These are phyloP conservation scores for Euplexia lucipara DNA, from an alignment of 2,888 invertebrate species.

Conservation along the genomic window DNA sequence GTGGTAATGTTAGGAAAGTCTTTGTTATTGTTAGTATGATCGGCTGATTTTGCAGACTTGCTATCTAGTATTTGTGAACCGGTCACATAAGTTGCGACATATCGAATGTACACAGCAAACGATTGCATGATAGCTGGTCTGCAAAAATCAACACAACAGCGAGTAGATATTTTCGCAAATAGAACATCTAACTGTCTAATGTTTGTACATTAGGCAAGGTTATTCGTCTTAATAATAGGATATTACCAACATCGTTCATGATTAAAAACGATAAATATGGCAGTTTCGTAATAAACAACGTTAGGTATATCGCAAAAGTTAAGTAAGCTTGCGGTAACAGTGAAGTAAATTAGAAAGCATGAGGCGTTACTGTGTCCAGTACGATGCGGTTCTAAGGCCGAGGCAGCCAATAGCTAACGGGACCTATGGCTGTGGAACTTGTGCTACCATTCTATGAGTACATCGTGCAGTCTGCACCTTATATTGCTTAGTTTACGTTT, in stretches of 20 bases:
- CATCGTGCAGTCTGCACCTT: conserved; percentile 1
- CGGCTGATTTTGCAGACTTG: conserved; percentile 1
- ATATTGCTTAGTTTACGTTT: not conserved
- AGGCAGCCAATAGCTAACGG: conserved; percentile 51
- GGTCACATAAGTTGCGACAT: conserved; percentile 22
- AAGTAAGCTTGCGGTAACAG: conserved; percentile 55
- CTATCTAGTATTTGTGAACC: conserved; percentile 12
- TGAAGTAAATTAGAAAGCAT: conserved; percentile 68
- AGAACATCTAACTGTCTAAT: conserved; percentile 8
- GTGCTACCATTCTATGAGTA: conserved; percentile 13
- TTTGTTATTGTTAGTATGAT: conserved; percentile 16
- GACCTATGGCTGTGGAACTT: conserved; percentile 7
- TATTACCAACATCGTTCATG: conserved; percentile 1
- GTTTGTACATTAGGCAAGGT: conserved; percentile 10
- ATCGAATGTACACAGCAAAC: conserved; percentile 26
- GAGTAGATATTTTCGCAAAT: conserved; percentile 26
- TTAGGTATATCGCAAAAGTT: conserved; percentile 51
- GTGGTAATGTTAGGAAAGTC: conserved; percentile 13
- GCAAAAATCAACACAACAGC: conserved; percentile 27
- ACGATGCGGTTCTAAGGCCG: conserved; percentile 24
- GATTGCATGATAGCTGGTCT: conserved; percentile 35
- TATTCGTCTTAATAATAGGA: conserved; percentile 12
- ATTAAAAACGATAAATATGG: conserved; percentile 37
- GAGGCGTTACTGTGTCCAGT: conserved; percentile 55
- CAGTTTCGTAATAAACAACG: conserved; percentile 35